phyloP scores from a whole-genome alignment of 2,113 vertebrate species.

The Gallinago paraguaiae region DNA sequence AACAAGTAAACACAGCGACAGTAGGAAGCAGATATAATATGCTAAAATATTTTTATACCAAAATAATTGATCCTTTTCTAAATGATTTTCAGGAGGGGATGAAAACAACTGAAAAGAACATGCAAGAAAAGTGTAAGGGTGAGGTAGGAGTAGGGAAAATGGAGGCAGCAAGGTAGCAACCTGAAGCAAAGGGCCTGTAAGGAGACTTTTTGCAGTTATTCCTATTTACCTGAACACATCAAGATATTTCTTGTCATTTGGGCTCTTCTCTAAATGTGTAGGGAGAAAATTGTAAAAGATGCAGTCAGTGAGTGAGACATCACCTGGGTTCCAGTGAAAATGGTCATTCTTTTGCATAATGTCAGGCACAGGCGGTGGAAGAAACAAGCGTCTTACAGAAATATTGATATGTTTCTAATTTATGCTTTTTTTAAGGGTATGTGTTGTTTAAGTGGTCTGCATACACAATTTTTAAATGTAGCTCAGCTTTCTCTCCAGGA shows the following conservation, averaged over 20 bases:
- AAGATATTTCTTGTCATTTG: background rate
- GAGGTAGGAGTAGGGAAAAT: background rate
- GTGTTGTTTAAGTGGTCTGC: background rate
- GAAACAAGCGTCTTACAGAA: background rate
- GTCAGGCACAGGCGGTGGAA: background rate
- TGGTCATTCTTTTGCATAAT: background rate
- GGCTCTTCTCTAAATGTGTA: background rate
- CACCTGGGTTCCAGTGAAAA: background rate
- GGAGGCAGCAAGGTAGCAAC: background rate
- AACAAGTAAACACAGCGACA: background rate
- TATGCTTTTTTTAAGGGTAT: background rate
- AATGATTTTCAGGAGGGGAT: background rate
- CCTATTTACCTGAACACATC: background rate
- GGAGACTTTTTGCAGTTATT: background rate
- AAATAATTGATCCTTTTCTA: background rate
- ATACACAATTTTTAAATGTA: background rate
- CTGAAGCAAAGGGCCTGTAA: background rate
- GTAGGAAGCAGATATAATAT: background rate
- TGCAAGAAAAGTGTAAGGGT: background rate
- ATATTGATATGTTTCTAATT: background rate
- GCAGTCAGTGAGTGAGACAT: background rate
- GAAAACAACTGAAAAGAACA: background rate
- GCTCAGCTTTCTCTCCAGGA: slow-evolving; percentile 10
- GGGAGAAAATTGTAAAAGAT: background rate
- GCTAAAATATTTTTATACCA: background rate